Percentiles rank a stretch among this genome's conserved stretches.
These are phyloP conservation scores for Oasisia sp. DNA, from an alignment of 2,888 invertebrate genomes.

Conservation along the genomic window DNA sequence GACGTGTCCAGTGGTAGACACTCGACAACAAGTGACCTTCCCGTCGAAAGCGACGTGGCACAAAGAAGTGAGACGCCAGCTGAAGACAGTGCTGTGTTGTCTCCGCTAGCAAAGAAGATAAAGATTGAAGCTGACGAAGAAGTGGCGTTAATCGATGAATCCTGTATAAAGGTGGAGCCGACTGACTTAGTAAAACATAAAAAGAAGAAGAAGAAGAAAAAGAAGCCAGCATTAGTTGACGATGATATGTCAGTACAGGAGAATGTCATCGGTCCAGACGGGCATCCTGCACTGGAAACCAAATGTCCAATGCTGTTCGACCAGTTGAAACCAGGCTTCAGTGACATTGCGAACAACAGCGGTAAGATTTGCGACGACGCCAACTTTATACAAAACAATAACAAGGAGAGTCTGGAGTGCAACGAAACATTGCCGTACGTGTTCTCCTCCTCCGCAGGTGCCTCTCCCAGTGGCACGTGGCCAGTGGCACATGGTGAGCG, in stretches of 20 bases:
- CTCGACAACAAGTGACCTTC: neutral
- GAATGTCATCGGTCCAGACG: conserved; percentile 19
- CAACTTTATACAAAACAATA: neutral
- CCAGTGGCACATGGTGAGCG: neutral
- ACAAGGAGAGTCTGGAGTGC: conserved; percentile 18
- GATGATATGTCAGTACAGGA: neutral
- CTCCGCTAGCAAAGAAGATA: conserved; percentile 30
- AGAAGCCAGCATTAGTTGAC: neutral
- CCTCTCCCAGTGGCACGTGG: conserved; percentile 25
- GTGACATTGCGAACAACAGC: conserved; percentile 6
- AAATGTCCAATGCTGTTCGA: neutral
- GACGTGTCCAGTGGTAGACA: neutral
- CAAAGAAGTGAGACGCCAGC: neutral
- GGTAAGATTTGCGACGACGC: neutral
- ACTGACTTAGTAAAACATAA: neutral
- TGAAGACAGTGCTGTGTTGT: neutral
- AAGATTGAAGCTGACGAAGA: neutral
- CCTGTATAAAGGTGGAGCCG: neutral
- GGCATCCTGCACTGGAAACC: neutral
- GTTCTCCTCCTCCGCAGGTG: conserved; percentile 13
- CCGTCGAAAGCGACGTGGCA: neutral
- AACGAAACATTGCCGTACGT: conserved; percentile 22
- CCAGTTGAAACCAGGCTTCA: conserved; percentile 21
- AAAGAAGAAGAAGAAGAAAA: conserved; percentile 27
- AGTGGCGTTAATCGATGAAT: neutral